Conservation (phyloP, 2,797 vertebrate genomes). For the Chaunax sp. region DNA sequence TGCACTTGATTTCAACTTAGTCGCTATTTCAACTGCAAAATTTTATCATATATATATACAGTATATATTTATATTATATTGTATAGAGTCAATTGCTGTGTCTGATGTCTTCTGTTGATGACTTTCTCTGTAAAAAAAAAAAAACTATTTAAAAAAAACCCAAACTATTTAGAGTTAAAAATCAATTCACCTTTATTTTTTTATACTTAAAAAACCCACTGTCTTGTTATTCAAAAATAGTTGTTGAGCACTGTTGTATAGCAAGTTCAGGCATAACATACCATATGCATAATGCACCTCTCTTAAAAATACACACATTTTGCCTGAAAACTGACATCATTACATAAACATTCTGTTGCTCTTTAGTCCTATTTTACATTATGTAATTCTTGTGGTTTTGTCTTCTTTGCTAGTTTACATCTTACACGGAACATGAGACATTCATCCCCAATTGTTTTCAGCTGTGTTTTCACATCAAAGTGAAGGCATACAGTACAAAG, state of each 20-base stretch:
- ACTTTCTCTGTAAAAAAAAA: too few relatives aligned
- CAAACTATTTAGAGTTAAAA: too few relatives aligned
- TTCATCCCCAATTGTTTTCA: slow-evolving; percentile 18
- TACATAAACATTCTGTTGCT: slow-evolving; percentile 1
- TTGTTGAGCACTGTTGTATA: neutral
- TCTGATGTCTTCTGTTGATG: too few relatives aligned
- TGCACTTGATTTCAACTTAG: neutral
- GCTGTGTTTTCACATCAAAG: slow-evolving; percentile 45
- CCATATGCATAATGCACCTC: neutral
- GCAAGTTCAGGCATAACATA: too few relatives aligned
- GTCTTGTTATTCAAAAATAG: neutral
- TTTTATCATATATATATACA: too few relatives aligned
- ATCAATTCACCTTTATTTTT: neutral
- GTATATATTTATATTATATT: too few relatives aligned
- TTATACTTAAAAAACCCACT: neutral
- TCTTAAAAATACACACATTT: neutral
- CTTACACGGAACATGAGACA: neutral
- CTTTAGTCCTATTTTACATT: slow-evolving; percentile 2
- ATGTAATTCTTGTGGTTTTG: slow-evolving; percentile 2
- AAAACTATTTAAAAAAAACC: too few relatives aligned
- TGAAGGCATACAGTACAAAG: slow-evolving; percentile 16
- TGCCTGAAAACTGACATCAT: neutral
- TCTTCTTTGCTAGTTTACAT: slow-evolving; percentile 12
- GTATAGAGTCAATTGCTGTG: too few relatives aligned
- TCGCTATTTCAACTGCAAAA: neutral